Evolutionary conservation across 2,113 vertebrate genomes (phyloP).

Genomic region (Pleuronectes platessa): DNA sequence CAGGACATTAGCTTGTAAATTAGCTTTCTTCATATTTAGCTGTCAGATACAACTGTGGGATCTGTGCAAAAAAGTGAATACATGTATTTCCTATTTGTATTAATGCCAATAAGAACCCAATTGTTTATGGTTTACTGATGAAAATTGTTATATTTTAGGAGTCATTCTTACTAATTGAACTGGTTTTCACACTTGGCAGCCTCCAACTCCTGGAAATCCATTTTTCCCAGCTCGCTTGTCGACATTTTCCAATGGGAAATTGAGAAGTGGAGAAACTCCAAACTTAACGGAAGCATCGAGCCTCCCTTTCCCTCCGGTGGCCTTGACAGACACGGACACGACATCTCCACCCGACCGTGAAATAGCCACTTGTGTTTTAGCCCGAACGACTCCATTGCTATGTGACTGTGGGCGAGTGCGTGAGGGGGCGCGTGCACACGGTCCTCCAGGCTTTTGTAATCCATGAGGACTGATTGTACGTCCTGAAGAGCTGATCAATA

Average conservation of each 20-base stretch:
- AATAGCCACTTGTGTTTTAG: constrained; percentile 77
- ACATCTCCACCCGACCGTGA: constrained; percentile 69
- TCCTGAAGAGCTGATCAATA: constrained; percentile 76
- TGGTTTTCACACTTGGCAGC: neutral
- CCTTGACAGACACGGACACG: constrained; percentile 66
- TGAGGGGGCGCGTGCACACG: neutral
- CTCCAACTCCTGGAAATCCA: constrained; percentile 1
- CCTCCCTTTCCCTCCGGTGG: constrained; percentile 31
- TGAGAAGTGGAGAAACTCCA: constrained; percentile 21
- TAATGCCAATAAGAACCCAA: neutral
- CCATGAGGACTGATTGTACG: constrained; percentile 47
- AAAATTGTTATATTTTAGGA: neutral
- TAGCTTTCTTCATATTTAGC: neutral
- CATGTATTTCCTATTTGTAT: neutral
- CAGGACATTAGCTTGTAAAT: no score
- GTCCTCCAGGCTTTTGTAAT: constrained; percentile 32
- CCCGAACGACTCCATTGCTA: constrained; percentile 67
- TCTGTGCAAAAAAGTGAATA: neutral
- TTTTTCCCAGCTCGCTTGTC: constrained; percentile 18
- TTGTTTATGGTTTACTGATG: neutral
- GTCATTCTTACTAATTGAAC: neutral
- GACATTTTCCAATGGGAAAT: constrained; percentile 37
- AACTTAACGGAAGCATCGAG: constrained; percentile 13
- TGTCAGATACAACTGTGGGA: neutral
- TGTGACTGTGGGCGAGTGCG: constrained; percentile 48